phyloP scores from a whole-genome alignment of 2,888 invertebrate species.

The Caenorhabditis sulstoni region DNA sequence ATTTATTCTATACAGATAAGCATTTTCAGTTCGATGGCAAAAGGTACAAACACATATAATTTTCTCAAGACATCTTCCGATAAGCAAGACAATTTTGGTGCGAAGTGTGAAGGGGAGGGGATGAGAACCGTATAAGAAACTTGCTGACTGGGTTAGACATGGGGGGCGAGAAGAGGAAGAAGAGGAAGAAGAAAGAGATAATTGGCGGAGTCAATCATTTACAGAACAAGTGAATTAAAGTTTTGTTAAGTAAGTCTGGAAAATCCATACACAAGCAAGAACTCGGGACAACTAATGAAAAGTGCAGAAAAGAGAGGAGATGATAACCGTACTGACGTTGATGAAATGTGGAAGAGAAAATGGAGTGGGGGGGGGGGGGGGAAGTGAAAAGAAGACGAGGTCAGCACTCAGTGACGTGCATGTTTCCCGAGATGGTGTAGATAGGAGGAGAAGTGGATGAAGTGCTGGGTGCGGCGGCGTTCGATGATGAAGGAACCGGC shows the following conservation, averaged over 20 bases:
- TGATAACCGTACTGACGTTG: conserved; percentile 26
- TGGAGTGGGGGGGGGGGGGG: background rate
- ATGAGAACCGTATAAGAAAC: conserved; percentile 40
- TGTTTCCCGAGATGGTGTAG: conserved; percentile 55
- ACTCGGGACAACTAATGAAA: background rate
- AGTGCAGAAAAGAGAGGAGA: background rate
- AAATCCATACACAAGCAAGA: background rate
- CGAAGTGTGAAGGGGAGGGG: background rate
- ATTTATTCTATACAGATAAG: conserved; percentile 39
- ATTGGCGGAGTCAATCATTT: conserved; percentile 8
- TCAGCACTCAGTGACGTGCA: conserved; percentile 52
- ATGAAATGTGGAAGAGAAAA: conserved; percentile 33
- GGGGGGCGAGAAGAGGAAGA: background rate
- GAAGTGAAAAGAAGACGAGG: background rate
- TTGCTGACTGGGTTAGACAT: conserved; percentile 37
- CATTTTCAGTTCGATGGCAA: conserved; percentile 16
- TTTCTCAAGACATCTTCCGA: too few species aligned
- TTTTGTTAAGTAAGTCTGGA: conserved; percentile 4
- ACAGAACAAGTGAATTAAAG: background rate
- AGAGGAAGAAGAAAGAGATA: conserved; percentile 5
- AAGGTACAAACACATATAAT: conserved; percentile 24
- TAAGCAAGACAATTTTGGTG: conserved; percentile 10
- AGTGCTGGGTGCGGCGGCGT: conserved; percentile 44
- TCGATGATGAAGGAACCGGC: conserved; percentile 44
- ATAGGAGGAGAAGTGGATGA: conserved; percentile 58